Evolutionary conservation across 1,140 invertebrate genomes (phyloP), one percentile per base, ranked within the genome.

Genomic region (Psilanteris sp.): DNA sequence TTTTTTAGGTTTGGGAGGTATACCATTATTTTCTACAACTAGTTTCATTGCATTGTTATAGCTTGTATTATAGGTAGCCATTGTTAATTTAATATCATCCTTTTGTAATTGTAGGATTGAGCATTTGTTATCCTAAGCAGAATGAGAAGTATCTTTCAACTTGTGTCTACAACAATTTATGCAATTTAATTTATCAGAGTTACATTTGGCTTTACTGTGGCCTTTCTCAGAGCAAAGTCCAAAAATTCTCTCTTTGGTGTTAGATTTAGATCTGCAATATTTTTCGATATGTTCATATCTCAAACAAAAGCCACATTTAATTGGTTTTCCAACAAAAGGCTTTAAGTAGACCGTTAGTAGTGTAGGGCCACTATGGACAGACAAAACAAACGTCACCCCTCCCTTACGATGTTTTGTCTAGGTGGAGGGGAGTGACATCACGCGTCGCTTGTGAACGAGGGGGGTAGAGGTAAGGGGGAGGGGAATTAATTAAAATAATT

Each of bases 281-380:
- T 27, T 37, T 6, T 54, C 34, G 1, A 52, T 39, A 8, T 39
- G 48, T 0, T 34, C 48, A 16, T 37, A 54, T 10, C 32, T 36
- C 3, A 26, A 4, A 16, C 48, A 50, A 1, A 10, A 36, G 13
- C 6, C 9, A 13, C 27, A 50, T 11, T 18, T 18, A 8, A 6
- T 22, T n/a, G 46, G 46, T 8, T 24, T 50, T 0, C 24, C 5
- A 1, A 50, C 8, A 14, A 13, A 50, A 1, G 46, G 46, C 3
- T 31, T 10, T 20, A 46, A 32, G 20, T 9, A 32, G 9, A 48
- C 44, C 9, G 44, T 48, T 0, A n/a, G n/a, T n/a, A n/a, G n/a
- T n/a, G n/a, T n/a, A n/a, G n/a, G n/a, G n/a, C n/a, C n/a, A n/a
- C n/a, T n/a, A n/a, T n/a, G n/a, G n/a, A n/a, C n/a, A n/a, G n/a